Evolutionary conservation across 1,140 invertebrate genomes (phyloP).

Genomic region (Papilio machaon): DNA sequence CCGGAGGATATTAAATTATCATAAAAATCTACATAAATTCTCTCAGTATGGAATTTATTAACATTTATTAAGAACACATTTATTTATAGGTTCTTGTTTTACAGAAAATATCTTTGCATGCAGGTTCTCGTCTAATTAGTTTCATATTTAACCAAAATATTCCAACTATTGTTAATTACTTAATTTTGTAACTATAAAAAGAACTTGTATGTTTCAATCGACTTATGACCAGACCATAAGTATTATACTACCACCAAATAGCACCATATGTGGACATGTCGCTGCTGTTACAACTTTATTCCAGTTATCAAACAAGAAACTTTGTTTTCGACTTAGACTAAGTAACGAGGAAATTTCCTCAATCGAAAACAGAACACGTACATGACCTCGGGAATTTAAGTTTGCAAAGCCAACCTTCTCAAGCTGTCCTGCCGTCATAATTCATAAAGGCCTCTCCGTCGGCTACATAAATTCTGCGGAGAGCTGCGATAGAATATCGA

Average conservation of each 20-base stretch:
- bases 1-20: conserved; percentile 17
- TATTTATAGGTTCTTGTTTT: not conserved
- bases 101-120: no score
- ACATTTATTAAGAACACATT: not conserved
- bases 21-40: conserved; percentile 31
- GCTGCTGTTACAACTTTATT: not conserved
- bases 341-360: conserved; percentile 13
- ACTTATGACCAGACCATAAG: not conserved
- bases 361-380: conserved; percentile 32
- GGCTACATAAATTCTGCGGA: conserved; percentile 45
- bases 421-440: conserved; percentile 39
- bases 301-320: not conserved
- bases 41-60: conserved; percentile 8
- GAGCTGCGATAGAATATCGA: conserved; percentile 49
- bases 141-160: no score
- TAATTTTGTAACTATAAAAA: no score
- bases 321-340: not conserved
- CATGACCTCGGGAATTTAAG: conserved; percentile 34
- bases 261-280: not conserved
- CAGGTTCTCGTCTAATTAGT: no score
- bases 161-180: no score
- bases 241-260: not conserved
- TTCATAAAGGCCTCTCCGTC: conserved; percentile 44
- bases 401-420: conserved; percentile 33
- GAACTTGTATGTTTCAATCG: not conserved